Evolutionary conservation across 2,888 invertebrate species (phyloP), one percentile per base, ranked within the genome.

Genomic region (Eupithecia pulchellata): DNA sequence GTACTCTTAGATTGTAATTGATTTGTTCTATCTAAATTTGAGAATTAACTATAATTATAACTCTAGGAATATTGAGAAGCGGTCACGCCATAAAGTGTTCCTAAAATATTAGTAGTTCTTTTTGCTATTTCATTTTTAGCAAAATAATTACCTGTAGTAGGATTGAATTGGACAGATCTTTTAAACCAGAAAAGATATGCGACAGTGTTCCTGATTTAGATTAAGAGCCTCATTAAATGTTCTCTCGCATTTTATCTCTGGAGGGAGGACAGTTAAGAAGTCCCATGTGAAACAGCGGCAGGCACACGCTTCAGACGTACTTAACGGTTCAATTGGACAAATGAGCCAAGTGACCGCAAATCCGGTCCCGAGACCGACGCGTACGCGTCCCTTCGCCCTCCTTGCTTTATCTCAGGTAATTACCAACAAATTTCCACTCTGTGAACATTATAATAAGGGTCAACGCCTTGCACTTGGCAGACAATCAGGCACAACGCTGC

Each of bases 311-410:
- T 86, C 84, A 83, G 63, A 62, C 64, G 80, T 84, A 87, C 86
- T 89, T 89, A 91, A 86, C 84, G 75, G 84, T 77, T 82, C 92
- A 93, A 93, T 93, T 92, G 92, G 88, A 84, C 86, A 86, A 93
- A 92, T 88, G 86, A 91, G 87, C 90, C 88, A 90, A 91, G 86
- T 91, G 89, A 88, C 86, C 83, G 84, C 81, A 81, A 89, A 89
- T 92, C 92, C 92, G 91, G 92, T 91, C 91, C 82, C 90, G 89
- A 89, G 89, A 88, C 89, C 79, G 78, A 71, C 74, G 57, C 57
- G 57, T 27, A 14, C 57, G 32, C 77, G 76, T 82, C 83, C 83
- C 85, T 87, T 85, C 78, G 76, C 78, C 75, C 80, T 78, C 81
- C 80, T 32, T 55, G 34, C 61, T 61, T 83, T 86, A 78, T 67